A percentile compares a stretch with the other conserved stretches of the same genome.
Conservation (phyloP, 2,888 invertebrate species). For the Dryadula phaetusa region DNA sequence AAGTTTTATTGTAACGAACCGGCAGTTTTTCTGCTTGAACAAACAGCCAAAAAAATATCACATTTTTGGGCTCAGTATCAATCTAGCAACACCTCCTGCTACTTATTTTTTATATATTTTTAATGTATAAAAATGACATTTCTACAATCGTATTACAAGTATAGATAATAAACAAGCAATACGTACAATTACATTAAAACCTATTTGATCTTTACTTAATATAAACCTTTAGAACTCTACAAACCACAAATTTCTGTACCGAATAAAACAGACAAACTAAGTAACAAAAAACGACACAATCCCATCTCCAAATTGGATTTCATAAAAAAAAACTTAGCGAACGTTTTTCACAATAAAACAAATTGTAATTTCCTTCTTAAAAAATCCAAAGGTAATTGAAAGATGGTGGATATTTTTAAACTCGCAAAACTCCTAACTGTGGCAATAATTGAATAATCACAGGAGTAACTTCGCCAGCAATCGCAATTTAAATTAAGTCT, state of each 20-base stretch:
- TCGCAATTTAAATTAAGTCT: slow-evolving; percentile 47
- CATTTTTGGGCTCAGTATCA: too few relatives aligned
- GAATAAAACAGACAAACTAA: slow-evolving; percentile 12
- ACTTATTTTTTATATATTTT: too few relatives aligned
- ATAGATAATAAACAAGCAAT: background rate
- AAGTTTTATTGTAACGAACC: too few relatives aligned
- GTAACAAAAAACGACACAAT: slow-evolving; percentile 26
- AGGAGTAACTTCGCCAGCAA: slow-evolving; percentile 53
- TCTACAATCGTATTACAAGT: background rate
- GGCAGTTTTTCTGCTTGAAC: too few relatives aligned
- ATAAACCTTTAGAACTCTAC: background rate
- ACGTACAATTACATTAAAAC: background rate
- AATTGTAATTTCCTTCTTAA: slow-evolving; percentile 43
- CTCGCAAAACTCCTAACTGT: slow-evolving; percentile 48
- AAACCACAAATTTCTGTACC: background rate
- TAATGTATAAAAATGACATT: too few relatives aligned
- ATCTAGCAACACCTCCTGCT: too few relatives aligned
- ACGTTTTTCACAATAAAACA: slow-evolving; percentile 42
- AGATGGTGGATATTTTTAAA: slow-evolving; percentile 45
- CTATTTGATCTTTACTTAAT: background rate
- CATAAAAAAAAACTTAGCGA: slow-evolving; percentile 37
- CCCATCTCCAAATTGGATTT: slow-evolving; percentile 40
- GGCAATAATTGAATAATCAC: slow-evolving; percentile 61
- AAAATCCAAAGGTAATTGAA: slow-evolving; percentile 43
- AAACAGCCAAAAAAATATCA: too few relatives aligned